Percentiles rank a stretch among this genome's conserved stretches.
phyloP scores from a whole-genome alignment of 2,113 vertebrate genomes.

The Coreoperca whiteheadi region DNA sequence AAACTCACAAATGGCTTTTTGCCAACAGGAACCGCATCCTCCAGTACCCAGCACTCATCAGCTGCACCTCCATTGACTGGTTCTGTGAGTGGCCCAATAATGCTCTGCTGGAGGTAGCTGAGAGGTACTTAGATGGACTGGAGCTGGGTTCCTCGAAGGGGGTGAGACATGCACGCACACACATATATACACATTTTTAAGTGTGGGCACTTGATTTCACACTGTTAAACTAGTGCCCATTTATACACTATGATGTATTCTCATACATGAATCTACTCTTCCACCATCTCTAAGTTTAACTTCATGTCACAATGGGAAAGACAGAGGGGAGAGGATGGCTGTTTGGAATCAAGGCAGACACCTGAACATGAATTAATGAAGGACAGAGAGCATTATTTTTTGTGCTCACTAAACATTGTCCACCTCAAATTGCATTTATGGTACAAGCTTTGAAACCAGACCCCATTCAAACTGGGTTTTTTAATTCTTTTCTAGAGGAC shows the following conservation, averaged over 20 bases:
- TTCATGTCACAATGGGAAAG: not conserved
- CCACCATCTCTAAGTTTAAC: not conserved
- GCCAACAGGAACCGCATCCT: conserved; percentile 88
- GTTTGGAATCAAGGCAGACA: not conserved
- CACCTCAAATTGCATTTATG: not conserved
- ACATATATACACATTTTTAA: not conserved
- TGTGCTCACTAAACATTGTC: not conserved
- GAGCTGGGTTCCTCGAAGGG: conserved; percentile 84
- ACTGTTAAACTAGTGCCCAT: not conserved
- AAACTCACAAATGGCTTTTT: conserved; percentile 5
- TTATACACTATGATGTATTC: not conserved
- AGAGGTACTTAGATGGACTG: conserved; percentile 86
- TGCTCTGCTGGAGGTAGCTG: conserved; percentile 91
- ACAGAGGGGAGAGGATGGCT: not conserved
- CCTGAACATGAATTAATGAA: not conserved
- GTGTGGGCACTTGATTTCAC: not conserved
- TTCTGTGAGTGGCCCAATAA: conserved; percentile 92
- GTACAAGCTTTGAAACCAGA: not conserved
- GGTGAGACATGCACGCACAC: conserved; percentile 74
- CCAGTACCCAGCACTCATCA: conserved; percentile 91
- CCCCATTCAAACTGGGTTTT: not conserved
- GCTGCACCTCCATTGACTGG: conserved; percentile 94
- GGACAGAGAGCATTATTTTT: not conserved
- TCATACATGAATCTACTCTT: not conserved
- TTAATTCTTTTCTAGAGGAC: not conserved